These are phyloP conservation scores for Etheostoma perlongum DNA, from an alignment of 2,797 vertebrate species.

Conservation along the genomic window DNA sequence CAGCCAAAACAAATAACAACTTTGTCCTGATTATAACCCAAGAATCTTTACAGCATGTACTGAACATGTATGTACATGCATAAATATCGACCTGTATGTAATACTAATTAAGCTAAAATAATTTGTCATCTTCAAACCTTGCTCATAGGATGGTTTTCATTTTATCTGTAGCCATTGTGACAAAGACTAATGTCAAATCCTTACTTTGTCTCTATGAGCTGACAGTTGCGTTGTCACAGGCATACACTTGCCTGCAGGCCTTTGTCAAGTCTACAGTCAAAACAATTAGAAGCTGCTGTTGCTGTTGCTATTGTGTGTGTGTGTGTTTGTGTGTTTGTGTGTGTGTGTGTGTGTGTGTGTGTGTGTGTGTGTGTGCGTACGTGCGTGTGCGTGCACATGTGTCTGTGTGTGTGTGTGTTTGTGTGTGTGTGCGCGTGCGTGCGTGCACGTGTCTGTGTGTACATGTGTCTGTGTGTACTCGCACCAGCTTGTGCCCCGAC, in stretches of 20 bases:
- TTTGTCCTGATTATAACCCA: slow-evolving; percentile 12
- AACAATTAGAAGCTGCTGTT: slow-evolving; percentile 62
- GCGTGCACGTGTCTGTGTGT: too few species aligned
- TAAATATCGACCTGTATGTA: not conserved
- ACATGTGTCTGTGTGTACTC: too few species aligned
- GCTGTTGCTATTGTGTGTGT: slow-evolving; percentile 30
- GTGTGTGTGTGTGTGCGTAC: too few species aligned
- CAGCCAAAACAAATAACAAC: not conserved
- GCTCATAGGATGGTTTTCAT: slow-evolving; percentile 6
- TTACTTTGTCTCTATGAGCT: slow-evolving; percentile 33
- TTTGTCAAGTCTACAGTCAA: slow-evolving; percentile 64
- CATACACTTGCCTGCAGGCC: slow-evolving; percentile 59
- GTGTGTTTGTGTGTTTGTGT: not conserved
- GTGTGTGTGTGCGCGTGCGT: too few species aligned
- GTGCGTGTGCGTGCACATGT: too few species aligned
- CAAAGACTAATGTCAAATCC: slow-evolving; percentile 44
- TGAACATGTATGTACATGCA: not conserved
- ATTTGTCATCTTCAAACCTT: not conserved
- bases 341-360: too few species aligned
- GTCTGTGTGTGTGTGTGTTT: too few species aligned
- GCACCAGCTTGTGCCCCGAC: slow-evolving; percentile 63
- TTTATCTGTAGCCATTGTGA: slow-evolving; percentile 36
- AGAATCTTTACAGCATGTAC: not conserved
- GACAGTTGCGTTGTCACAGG: slow-evolving; percentile 53
- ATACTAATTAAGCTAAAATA: slow-evolving; percentile 9